These are phyloP conservation scores for Pristionchus fissidentatus DNA, from an alignment of 2,888 invertebrate genomes.

Conservation along the genomic window DNA sequence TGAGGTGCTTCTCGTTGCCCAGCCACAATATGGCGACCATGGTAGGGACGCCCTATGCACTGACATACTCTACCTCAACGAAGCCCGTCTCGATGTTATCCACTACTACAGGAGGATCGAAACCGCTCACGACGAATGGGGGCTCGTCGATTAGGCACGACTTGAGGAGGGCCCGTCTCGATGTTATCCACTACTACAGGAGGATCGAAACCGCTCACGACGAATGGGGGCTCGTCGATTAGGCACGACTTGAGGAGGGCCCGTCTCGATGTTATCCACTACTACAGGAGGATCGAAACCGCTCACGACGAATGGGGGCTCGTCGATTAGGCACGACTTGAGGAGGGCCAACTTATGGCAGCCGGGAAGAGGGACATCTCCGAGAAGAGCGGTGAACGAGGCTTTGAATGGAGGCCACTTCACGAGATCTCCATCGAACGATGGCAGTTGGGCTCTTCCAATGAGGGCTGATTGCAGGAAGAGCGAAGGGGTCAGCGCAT, in stretches of 20 bases:
- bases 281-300: background rate
- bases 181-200: too few species aligned
- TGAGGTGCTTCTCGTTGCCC: too few species aligned
- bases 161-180: too few species aligned
- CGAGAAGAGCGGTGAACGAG: background rate
- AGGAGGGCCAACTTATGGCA: conserved; percentile 8
- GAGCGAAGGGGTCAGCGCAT: background rate
- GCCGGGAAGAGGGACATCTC: conserved; percentile 5
- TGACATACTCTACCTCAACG: too few species aligned
- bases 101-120: too few species aligned
- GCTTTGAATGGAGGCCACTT: conserved; percentile 29
- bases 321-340: background rate
- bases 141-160: too few species aligned
- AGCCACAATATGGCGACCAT: too few species aligned
- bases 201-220: too few species aligned
- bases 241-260: background rate
- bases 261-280: background rate
- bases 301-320: background rate
- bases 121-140: too few species aligned
- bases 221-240: background rate
- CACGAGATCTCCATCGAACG: background rate
- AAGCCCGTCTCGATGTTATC: too few species aligned
- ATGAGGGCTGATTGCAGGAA: background rate
- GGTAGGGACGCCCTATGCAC: too few species aligned
- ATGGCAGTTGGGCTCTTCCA: conserved; percentile 4